Conservation (phyloP, 2,797 vertebrate genomes). For the Paedocypris micromegethes region DNA sequence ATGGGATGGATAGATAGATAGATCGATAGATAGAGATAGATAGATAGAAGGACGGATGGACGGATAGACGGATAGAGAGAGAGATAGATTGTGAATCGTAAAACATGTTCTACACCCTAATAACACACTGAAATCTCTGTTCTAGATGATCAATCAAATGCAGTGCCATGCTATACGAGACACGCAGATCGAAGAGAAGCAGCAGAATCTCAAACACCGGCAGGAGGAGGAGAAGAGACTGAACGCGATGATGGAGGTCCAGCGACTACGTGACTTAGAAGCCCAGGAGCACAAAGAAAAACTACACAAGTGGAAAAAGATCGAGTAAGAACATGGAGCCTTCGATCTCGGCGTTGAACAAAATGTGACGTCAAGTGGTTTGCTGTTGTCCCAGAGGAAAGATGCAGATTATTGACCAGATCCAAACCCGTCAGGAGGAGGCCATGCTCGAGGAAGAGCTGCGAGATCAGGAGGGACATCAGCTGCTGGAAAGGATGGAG, state of each 20-base stretch:
- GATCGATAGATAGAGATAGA: too few relatives aligned
- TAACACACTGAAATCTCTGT: background rate
- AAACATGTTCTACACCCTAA: too few relatives aligned
- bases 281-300: slow-evolving; percentile 67
- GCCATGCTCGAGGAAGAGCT: slow-evolving; percentile 62
- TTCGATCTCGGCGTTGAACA: background rate
- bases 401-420: slow-evolving; percentile 74
- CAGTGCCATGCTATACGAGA: slow-evolving; percentile 84
- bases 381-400: slow-evolving; percentile 65
- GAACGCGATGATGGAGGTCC: slow-evolving; percentile 81
- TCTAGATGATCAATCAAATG: slow-evolving; percentile 76
- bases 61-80: too few relatives aligned
- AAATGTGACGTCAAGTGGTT: background rate
- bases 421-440: slow-evolving; percentile 69
- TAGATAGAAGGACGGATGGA: too few relatives aligned
- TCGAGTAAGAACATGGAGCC: slow-evolving; percentile 60
- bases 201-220: slow-evolving; percentile 68
- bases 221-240: slow-evolving; percentile 76
- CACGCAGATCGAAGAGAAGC: slow-evolving; percentile 81
- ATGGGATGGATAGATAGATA: too few relatives aligned
- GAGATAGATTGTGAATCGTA: too few relatives aligned
- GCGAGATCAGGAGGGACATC: slow-evolving; percentile 72
- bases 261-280: slow-evolving; percentile 68
- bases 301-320: slow-evolving; percentile 66
- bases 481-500: slow-evolving; percentile 67